phyloP scores from a whole-genome alignment of 2,797 vertebrate genomes.

The Hozukius guyotensis region DNA sequence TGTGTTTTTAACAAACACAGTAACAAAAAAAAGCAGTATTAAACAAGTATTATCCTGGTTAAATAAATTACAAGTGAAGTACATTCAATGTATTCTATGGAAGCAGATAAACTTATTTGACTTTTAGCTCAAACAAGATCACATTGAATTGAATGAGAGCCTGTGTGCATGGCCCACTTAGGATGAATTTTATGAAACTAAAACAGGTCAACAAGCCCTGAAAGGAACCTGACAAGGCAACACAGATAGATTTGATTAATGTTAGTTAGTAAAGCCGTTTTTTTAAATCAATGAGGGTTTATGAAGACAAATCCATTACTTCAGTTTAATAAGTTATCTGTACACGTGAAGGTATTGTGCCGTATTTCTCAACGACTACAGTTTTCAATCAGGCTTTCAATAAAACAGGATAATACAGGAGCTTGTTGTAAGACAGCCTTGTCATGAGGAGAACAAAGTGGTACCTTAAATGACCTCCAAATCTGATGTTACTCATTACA shows the following conservation, averaged over 20 bases:
- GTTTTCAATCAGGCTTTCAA: not conserved
- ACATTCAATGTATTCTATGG: not conserved
- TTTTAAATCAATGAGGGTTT: not conserved
- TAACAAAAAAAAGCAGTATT: not conserved
- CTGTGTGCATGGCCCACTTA: constrained; percentile 72
- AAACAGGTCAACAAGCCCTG: constrained; percentile 73
- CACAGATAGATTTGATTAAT: constrained; percentile 17
- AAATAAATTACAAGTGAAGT: not conserved
- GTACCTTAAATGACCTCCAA: not conserved
- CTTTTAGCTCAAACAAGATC: constrained; percentile 28
- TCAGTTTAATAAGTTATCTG: not conserved
- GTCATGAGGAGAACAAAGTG: not conserved
- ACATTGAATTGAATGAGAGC: constrained; percentile 23
- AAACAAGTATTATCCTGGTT: not conserved
- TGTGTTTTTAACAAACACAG: not conserved
- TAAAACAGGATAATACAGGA: not conserved
- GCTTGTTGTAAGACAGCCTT: not conserved
- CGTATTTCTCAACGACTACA: no score
- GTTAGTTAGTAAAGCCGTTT: no score
- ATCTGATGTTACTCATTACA: not conserved
- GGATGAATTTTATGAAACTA: constrained; percentile 49
- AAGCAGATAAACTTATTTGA: not conserved
- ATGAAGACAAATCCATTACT: not conserved
- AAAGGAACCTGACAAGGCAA: constrained; percentile 47
- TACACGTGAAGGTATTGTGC: not conserved